Evolutionary conservation across 2,113 vertebrate species (phyloP).

Genomic region (Balaeniceps rex): DNA sequence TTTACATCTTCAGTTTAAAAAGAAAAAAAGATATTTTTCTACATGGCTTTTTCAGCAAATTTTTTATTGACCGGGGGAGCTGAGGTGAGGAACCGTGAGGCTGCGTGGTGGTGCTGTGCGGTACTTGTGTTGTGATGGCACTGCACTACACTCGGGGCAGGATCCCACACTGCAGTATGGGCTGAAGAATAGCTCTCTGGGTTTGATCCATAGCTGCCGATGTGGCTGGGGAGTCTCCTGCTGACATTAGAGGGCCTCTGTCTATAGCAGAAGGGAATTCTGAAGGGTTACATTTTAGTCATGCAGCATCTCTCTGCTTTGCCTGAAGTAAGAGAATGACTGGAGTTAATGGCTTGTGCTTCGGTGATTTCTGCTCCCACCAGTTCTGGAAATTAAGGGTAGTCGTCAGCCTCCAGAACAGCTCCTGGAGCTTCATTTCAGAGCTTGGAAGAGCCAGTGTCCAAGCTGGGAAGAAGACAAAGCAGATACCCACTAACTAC

Average conservation of each 20-base stretch:
- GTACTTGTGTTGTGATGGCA: neutral
- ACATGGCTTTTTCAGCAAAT: neutral
- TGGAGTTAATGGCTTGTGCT: neutral
- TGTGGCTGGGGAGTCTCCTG: neutral
- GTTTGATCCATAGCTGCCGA: neutral
- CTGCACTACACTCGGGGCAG: accelerated
- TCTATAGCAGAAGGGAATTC: neutral
- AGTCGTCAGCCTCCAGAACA: neutral
- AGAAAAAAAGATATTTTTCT: neutral
- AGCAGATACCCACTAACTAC: neutral
- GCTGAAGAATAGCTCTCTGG: neutral
- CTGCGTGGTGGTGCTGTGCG: neutral
- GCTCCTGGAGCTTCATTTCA: neutral
- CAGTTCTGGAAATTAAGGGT: neutral
- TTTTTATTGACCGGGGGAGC: neutral
- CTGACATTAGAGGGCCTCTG: neutral
- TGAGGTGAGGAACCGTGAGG: neutral
- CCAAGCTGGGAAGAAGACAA: neutral
- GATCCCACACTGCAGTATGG: accelerated
- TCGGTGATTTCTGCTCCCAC: neutral
- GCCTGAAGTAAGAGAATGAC: neutral
- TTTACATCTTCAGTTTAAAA: neutral
- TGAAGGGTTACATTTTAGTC: neutral
- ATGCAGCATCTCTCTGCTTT: neutral
- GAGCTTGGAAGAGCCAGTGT: neutral